These are phyloP conservation scores for Dorcus parallelipipedus DNA, from an alignment of 2,888 invertebrate species.

Conservation along the genomic window DNA sequence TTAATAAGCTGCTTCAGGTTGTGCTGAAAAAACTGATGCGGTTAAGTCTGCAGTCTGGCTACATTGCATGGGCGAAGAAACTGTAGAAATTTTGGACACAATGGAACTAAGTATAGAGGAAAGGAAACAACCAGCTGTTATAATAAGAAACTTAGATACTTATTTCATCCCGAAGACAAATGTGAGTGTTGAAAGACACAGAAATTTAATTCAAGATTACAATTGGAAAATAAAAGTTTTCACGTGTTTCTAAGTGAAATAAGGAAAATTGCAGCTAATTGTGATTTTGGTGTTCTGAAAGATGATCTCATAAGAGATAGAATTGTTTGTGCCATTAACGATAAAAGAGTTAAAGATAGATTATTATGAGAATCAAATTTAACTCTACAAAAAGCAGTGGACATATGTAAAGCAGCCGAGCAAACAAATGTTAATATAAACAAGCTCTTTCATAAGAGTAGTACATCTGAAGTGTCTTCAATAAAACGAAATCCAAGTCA, in stretches of 20 bases:
- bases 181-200: constrained; percentile 1
- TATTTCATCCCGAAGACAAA: constrained; percentile 5
- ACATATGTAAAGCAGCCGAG: constrained; percentile 10
- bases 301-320: constrained; percentile 5
- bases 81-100: constrained; percentile 9
- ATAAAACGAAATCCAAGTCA: neutral
- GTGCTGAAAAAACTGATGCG: constrained; percentile 6
- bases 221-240: neutral
- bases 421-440: constrained; percentile 2
- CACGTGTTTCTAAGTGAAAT: constrained; percentile 1
- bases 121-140: neutral
- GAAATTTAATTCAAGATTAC: constrained; percentile 2
- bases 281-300: constrained; percentile 3
- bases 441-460: neutral
- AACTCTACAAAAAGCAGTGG: constrained; percentile 4
- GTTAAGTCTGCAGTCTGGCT: constrained; percentile 15
- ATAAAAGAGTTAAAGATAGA: constrained; percentile 1
- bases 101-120: constrained; percentile 5
- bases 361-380: constrained; percentile 2
- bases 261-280: constrained; percentile 7
- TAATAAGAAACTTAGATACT: too few species aligned
- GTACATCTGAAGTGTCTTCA: neutral
- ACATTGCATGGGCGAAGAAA: constrained; percentile 18
- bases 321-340: constrained; percentile 1
- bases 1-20: constrained; percentile 14